Percentiles rank a stretch among this genome's conserved stretches.
These are phyloP conservation scores for Neotoma lepida DNA, from an alignment of 2,113 vertebrate genomes.

Conservation along the genomic window DNA sequence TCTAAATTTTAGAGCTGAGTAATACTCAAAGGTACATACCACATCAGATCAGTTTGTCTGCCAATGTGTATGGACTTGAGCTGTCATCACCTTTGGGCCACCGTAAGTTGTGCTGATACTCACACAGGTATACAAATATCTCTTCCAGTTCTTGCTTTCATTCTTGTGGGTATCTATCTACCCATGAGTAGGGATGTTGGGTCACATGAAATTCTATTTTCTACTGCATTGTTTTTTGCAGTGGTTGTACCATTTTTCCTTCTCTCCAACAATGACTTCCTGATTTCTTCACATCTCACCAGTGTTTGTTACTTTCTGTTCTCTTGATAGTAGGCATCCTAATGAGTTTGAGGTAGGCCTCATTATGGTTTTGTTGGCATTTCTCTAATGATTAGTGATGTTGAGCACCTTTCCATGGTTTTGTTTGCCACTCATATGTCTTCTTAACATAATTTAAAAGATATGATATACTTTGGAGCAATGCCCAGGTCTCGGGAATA, in stretches of 20 bases:
- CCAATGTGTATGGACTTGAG: background rate
- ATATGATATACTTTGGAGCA: background rate
- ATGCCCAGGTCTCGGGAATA: background rate
- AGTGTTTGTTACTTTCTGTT: background rate
- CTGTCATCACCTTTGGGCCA: background rate
- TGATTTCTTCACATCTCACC: background rate
- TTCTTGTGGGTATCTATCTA: background rate
- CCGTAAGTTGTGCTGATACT: background rate
- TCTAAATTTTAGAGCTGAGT: background rate
- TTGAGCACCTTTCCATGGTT: background rate
- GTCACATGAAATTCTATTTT: background rate
- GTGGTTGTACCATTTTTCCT: background rate
- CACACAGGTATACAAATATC: background rate
- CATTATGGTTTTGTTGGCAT: background rate
- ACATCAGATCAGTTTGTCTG: background rate
- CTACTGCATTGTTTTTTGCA: background rate
- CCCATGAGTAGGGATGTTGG: background rate
- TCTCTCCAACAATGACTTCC: background rate
- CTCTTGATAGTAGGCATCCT: background rate
- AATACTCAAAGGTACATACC: background rate
- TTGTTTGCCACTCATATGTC: background rate
- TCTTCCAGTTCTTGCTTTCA: background rate
- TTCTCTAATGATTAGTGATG: background rate
- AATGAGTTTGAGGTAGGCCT: background rate
- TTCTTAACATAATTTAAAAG: constrained; percentile 25